Evolutionary conservation across 1,140 invertebrate species (phyloP).

Genomic region (Ptiloglossa arizonensis): DNA sequence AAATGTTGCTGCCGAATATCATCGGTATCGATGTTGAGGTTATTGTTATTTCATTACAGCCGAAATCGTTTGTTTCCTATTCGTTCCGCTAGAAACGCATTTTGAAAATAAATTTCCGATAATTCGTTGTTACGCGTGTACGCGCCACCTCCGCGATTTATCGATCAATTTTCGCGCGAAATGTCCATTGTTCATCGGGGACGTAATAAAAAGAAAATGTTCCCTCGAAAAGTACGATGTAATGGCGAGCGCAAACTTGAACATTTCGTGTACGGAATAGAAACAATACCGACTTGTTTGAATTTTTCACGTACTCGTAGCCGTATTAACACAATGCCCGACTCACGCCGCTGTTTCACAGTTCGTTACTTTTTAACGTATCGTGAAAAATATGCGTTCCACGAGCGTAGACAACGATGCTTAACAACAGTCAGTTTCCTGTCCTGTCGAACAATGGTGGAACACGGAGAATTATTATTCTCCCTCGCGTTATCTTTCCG

Average conservation of each 20-base stretch:
- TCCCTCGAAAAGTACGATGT: neutral
- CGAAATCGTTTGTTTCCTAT: neutral
- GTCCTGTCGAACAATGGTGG: conserved; percentile 5
- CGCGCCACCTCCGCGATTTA: neutral
- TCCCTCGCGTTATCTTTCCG: neutral
- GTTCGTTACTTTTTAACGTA: conserved; percentile 43
- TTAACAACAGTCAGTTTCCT: conserved; percentile 17
- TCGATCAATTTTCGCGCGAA: neutral
- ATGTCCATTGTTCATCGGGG: too few relatives aligned
- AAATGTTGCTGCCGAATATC: neutral
- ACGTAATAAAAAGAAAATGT: too few relatives aligned
- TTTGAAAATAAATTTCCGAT: neutral
- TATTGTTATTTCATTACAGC: neutral
- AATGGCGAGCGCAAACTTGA: conserved; percentile 1
- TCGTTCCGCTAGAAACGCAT: neutral
- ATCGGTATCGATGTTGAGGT: neutral
- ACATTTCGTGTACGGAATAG: neutral
- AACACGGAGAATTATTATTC: neutral
- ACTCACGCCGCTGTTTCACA: conserved; percentile 30
- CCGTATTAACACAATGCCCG: conserved; percentile 34
- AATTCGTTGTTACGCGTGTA: neutral
- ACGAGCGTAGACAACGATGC: conserved; percentile 8
- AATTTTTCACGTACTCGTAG: conserved; percentile 26
- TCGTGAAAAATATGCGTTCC: conserved; percentile 32
- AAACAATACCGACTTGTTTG: conserved; percentile 29